Evolutionary conservation across 92 coral and sea anemone species (phyloP).

Genomic region (Siderastrea siderea): DNA sequence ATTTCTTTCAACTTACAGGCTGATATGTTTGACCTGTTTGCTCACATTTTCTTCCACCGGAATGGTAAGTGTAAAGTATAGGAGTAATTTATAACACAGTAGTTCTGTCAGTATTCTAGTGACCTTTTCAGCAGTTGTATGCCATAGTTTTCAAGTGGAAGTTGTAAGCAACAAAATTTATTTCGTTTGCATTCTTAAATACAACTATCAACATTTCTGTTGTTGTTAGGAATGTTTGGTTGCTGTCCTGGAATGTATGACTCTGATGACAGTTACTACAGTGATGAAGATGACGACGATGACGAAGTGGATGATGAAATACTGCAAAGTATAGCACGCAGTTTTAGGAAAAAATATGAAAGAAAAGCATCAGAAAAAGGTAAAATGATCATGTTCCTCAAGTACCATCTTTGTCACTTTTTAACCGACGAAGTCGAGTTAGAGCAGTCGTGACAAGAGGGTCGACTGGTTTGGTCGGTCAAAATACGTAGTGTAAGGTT

Average conservation of each 20-base stretch:
- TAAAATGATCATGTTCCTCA: neutral
- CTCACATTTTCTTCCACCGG: constrained; percentile 93
- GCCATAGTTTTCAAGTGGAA: neutral
- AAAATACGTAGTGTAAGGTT: no score
- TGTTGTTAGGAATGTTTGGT: constrained; percentile 77
- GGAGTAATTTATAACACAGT: no score
- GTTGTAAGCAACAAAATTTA: neutral
- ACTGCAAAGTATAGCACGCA: constrained; percentile 80
- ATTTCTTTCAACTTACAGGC: constrained; percentile 69
- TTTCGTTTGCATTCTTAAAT: neutral
- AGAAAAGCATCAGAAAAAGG: constrained; percentile 56
- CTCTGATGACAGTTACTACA: constrained; percentile 76
- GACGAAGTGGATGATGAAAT: constrained; percentile 80
- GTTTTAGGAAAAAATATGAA: constrained; percentile 85
- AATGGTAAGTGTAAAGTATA: constrained; percentile 71
- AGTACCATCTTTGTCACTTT: no score
- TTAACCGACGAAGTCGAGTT: no score
- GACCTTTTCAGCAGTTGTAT: neutral
- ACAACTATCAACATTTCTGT: neutral
- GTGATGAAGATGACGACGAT: constrained; percentile 91
- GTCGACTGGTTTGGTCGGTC: no score
- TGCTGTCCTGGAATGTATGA: constrained; percentile 70
- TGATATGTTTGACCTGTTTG: constrained; percentile 98
- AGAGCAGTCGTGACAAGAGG: no score
- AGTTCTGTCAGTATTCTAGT: no score